These are phyloP conservation scores for Parochlus steinenii DNA, from an alignment of 2,888 invertebrate genomes.

Conservation along the genomic window DNA sequence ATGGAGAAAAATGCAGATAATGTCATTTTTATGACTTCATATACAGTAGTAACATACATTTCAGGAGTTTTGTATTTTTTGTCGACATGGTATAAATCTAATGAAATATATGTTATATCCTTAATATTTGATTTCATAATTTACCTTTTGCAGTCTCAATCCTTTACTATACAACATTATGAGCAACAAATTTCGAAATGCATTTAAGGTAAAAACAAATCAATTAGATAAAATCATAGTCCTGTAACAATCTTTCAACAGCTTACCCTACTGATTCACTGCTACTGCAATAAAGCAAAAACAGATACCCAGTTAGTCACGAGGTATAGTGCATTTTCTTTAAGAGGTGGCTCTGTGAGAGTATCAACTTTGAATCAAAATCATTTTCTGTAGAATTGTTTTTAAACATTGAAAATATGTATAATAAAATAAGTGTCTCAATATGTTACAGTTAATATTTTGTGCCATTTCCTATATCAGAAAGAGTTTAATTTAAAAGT, in stretches of 20 bases:
- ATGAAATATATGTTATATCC: too few species aligned
- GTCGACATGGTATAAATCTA: too few species aligned
- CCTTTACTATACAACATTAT: conserved; percentile 63
- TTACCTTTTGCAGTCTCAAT: too few species aligned
- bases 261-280: conserved; percentile 8
- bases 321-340: conserved; percentile 6
- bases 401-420: too few species aligned
- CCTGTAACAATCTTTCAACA: too few species aligned
- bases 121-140: too few species aligned
- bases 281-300: conserved; percentile 5
- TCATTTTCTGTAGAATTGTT: too few species aligned
- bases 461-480: too few species aligned
- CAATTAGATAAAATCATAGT: not conserved
- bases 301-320: conserved; percentile 2
- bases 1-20: conserved; percentile 26
- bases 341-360: conserved; percentile 1
- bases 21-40: conserved; percentile 45
- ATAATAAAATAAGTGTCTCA: too few species aligned
- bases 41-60: conserved; percentile 42
- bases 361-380: conserved; percentile 4
- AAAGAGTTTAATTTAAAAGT: too few species aligned
- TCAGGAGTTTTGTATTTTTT: conserved; percentile 50
- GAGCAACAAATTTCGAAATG: conserved; percentile 77
- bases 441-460: too few species aligned
- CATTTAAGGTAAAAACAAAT: conserved; percentile 38